Conservation (phyloP, 2,888 invertebrate species). For the Pseudococcus viburni region DNA sequence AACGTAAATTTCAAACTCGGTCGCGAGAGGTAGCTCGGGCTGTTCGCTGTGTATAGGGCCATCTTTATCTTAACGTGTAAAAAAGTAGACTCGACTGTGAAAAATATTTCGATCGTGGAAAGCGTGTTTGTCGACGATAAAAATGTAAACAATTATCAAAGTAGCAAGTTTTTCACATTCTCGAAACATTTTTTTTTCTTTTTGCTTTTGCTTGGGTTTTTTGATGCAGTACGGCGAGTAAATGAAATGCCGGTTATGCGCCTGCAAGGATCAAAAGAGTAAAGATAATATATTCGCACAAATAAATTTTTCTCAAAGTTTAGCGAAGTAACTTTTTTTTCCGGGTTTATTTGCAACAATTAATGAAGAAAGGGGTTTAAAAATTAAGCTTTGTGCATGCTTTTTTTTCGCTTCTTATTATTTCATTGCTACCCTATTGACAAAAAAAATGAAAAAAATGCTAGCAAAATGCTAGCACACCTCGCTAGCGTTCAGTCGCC, state of each 20-base stretch:
- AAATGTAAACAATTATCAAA: conserved; percentile 52
- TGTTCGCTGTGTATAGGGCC: neutral
- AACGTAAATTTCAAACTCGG: conserved; percentile 48
- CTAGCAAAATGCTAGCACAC: no score
- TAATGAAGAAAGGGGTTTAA: conserved; percentile 23
- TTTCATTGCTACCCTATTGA: no score
- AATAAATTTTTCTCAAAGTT: conserved; percentile 38
- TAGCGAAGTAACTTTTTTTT: conserved; percentile 19
- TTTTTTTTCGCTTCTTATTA: neutral
- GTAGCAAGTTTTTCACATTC: conserved; percentile 46
- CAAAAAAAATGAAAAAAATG: no score
- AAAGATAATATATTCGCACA: conserved; percentile 22
- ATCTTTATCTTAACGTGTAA: conserved; percentile 32
- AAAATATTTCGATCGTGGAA: conserved; percentile 49
- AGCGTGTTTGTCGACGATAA: conserved; percentile 42
- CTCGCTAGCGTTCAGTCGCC: no score
- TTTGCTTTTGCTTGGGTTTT: neutral
- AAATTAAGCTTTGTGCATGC: neutral
- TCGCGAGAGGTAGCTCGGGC: neutral
- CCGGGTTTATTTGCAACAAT: conserved; percentile 44
- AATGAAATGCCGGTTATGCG: conserved; percentile 38
- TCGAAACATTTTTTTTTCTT: conserved; percentile 15
- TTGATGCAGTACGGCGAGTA: conserved; percentile 20
- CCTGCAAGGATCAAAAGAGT: conserved; percentile 46
- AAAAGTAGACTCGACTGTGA: conserved; percentile 8